A percentile compares a stretch with the other conserved stretches of the same genome.
phyloP scores from a whole-genome alignment of 2,113 vertebrate species.

The Phaethon lepturus region DNA sequence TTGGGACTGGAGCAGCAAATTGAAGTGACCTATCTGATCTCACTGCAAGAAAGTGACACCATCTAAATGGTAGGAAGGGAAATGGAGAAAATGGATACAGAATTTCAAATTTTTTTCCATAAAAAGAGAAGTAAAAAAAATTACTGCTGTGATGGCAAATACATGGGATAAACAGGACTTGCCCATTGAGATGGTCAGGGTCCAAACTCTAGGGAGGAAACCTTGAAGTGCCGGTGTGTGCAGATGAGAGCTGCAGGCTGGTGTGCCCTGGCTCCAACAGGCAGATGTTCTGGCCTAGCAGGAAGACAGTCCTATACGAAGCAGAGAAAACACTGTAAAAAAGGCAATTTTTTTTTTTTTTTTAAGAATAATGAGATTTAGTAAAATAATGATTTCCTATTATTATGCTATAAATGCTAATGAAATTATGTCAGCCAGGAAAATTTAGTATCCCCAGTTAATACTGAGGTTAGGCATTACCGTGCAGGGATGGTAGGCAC shows the following conservation, averaged over 20 bases:
- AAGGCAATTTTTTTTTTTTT: neutral
- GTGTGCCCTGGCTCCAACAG: neutral
- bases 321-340: neutral
- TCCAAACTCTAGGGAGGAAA: neutral
- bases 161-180: neutral
- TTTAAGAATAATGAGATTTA: neutral
- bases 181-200: fast-evolving
- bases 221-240: neutral
- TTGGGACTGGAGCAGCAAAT: neutral
- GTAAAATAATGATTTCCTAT: neutral
- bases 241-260: neutral
- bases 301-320: neutral
- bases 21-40: neutral
- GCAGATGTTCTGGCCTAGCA: neutral
- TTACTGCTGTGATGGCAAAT: neutral
- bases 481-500: neutral
- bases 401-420: neutral
- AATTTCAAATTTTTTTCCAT: no score
- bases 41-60: neutral
- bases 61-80: neutral
- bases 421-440: neutral
- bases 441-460: neutral
- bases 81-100: neutral
- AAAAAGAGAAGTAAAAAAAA: neutral
- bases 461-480: neutral